Evolutionary conservation across 1,140 invertebrate species (phyloP), one percentile per base, ranked within the genome.

Genomic region (Samia ricini): DNA sequence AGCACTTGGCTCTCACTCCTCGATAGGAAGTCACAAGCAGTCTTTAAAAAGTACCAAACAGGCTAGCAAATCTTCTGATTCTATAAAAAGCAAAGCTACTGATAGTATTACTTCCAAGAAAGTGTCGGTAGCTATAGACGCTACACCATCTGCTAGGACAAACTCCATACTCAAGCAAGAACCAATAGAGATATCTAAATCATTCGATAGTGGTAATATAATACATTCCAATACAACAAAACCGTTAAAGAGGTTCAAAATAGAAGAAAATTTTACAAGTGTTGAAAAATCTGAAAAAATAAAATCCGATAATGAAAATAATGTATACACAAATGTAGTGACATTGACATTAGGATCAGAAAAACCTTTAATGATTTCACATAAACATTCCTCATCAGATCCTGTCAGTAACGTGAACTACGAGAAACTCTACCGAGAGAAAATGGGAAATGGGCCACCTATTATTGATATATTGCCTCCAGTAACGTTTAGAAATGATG

Each of bases 331-430:
- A 67, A 92, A 92, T 69, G 81, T 84, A 57, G 84, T 92, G n/a
- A 92, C 89, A 58, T 71, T 92, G 19, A 85, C 86, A 1, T 68
- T 87, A 59, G 68, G 70, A 19, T 69, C 82, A 68, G 74, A 81
- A 59, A 80, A 66, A 51, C 80, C 83, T 20, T 79, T 93, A n/a
- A 89, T 90, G 78, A 92, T 93, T 68, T 92, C 93, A 60, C 94
- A 95, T 79, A 91, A 93, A 58, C 94, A 96, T 90, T 95, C 95
- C n/a, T 92, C 91, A 58, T 95, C 95, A 26, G 95, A 96, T 86
- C 93, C 94, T 0, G 92, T 94, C 0, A 91, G 92, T 62, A 92
- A 92, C 68, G 74, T 91, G 0, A 87, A 91, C 61, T 91, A 91
- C 71, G 84, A 84, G 68, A 83, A 87, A 64, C 67, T 90, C 64